Evolutionary conservation across 23 tunicate species (phyloP).

Genomic region (Corella eumyota): DNA sequence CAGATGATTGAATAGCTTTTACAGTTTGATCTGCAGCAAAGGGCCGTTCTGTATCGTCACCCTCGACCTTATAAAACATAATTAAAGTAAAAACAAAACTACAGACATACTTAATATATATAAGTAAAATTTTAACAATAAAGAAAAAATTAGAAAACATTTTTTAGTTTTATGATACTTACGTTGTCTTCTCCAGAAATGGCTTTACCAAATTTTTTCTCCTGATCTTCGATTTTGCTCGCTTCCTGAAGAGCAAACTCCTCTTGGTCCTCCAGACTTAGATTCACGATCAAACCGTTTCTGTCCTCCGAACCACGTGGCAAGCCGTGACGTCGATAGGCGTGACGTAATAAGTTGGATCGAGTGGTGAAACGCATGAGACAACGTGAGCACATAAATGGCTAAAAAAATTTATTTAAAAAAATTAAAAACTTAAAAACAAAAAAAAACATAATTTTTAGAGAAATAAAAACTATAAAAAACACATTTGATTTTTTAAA

Average conservation of each 20-base stretch:
- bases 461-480: too few species aligned
- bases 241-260: conserved; percentile 35
- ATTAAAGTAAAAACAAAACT: too few species aligned
- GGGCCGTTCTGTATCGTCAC: too few species aligned
- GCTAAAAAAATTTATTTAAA: conserved; percentile 51
- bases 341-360: conserved; percentile 85
- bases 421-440: too few species aligned
- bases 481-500: neutral
- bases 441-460: neutral
- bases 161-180: too few species aligned
- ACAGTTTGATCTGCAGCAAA: too few species aligned
- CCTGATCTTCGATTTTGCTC: conserved; percentile 1
- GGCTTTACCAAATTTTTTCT: neutral
- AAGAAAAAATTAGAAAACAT: too few species aligned
- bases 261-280: conserved; percentile 29
- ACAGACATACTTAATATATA: too few species aligned
- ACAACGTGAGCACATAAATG: conserved; percentile 71
- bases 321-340: conserved; percentile 77
- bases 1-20: too few species aligned
- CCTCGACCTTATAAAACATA: too few species aligned
- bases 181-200: too few species aligned
- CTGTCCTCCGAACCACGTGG: conserved; percentile 33
- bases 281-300: conserved; percentile 21
- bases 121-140: too few species aligned
- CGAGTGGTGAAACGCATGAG: conserved; percentile 87